A percentile compares a stretch with the other conserved stretches of the same genome.
Evolutionary conservation across 2,888 invertebrate species (phyloP).

Genomic region (Dorcus parallelipipedus): DNA sequence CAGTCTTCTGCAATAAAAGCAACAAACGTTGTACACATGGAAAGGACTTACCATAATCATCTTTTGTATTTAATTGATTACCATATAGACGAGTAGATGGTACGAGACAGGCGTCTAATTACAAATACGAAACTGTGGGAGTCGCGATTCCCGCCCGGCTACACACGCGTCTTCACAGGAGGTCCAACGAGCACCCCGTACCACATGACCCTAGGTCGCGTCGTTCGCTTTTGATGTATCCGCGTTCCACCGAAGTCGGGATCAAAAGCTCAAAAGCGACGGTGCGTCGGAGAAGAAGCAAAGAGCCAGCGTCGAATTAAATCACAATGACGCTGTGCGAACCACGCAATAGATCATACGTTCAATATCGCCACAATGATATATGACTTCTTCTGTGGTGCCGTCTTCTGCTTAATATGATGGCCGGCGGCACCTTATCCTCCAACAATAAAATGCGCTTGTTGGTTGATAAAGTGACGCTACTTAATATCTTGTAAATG

Average conservation of each 20-base stretch:
- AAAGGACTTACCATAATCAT: neutral
- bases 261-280: too few relatives aligned
- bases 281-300: neutral
- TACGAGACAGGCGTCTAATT: neutral
- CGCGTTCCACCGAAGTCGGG: slow-evolving; percentile 11
- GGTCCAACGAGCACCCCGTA: slow-evolving; percentile 3
- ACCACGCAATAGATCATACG: slow-evolving; percentile 12
- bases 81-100: neutral
- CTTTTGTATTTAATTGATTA: slow-evolving; percentile 1
- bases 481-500: neutral
- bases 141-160: slow-evolving; percentile 3
- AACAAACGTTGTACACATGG: neutral
- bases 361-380: slow-evolving; percentile 19
- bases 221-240: slow-evolving; percentile 16
- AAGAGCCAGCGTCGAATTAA: slow-evolving; percentile 17
- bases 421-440: slow-evolving; percentile 9
- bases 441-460: neutral
- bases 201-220: slow-evolving; percentile 22
- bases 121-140: slow-evolving; percentile 1
- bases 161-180: slow-evolving; percentile 8
- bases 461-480: neutral
- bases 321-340: slow-evolving; percentile 13
- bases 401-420: slow-evolving; percentile 15
- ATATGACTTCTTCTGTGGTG: slow-evolving; percentile 14
- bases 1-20: neutral